Conservation (phyloP, 2,113 vertebrate genomes). For the Athene noctua region DNA sequence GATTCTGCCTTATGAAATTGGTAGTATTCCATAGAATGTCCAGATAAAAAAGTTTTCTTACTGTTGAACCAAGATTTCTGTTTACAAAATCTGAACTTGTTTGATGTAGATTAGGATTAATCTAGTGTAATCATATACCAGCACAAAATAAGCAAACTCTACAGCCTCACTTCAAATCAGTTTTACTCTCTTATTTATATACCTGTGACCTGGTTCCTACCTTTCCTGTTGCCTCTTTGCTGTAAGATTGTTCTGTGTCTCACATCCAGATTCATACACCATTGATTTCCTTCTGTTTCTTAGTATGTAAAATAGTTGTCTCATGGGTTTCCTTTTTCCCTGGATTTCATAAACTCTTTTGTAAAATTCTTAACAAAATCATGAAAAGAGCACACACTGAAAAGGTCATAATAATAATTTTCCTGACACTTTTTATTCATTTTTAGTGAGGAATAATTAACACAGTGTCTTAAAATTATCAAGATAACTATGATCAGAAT, state of each 20-base stretch:
- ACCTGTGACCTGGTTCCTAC: background rate
- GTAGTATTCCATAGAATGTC: background rate
- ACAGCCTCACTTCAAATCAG: background rate
- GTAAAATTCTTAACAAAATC: background rate
- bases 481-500: background rate
- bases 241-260: background rate
- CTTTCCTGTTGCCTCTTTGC: background rate
- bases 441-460: background rate
- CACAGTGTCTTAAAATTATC: background rate
- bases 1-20: background rate
- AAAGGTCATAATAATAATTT: background rate
- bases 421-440: background rate
- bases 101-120: background rate
- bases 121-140: background rate
- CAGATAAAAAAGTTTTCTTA: background rate
- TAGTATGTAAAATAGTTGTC: background rate
- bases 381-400: background rate
- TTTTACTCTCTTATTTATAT: background rate
- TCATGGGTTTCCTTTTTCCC: background rate
- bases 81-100: background rate
- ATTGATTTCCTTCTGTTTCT: background rate
- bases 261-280: background rate
- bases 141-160: background rate
- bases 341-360: background rate
- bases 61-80: background rate